Base-by-base conservation (phyloP, 1,140 invertebrate species). In the Aphidius gifuensis region DNA sequence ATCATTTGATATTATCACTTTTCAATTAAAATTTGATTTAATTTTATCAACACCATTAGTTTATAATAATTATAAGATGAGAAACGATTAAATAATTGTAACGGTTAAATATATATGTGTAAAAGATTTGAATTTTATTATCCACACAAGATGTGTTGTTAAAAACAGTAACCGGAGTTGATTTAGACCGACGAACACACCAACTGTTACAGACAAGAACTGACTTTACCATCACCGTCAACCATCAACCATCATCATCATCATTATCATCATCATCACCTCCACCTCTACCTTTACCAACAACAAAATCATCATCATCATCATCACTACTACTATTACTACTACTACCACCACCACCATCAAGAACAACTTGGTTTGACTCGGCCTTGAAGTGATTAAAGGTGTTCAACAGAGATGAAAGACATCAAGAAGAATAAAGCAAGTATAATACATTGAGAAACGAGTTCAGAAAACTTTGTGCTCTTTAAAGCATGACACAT, bases 301-400 rank as follows among this genome's bases (percentile, higher is more conserved):
- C 16, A 16, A 16, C 16, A 16, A 16, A 16, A 16, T 45, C 2
- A 9, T 11, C 2, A 8, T 45, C 3, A 9, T 11, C 44, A 45
- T 45, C 44, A 45, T 4, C 44, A 45, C 2, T 2, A 45, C 44
- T 45, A 45, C 23, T 45, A 45, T 3, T 49, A 6, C 5, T n/a
- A n/a, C 6, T 7, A 9, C 48, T 9, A 9, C 48, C 2, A 11
- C 48, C 4, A 49, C 6, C 4, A 49, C 48, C 1, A 7, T 3
- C 6, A 49, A 16, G 16, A 16, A n/a, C 47, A 51, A 38, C 55
- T 23, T 54, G 16, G 16, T 48, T 59, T 56, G 62, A 69, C 61
- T 71, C 72, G 72, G 71, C 72, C 72, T 74, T 74, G 74, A 72
- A 67, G 70, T 71, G 69, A 75, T 74, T 74, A 74, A 75, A 74